A percentile compares a stretch with the other conserved stretches of the same genome.
phyloP scores from a whole-genome alignment of 2,888 invertebrate species.

The Papilio elwesi region DNA sequence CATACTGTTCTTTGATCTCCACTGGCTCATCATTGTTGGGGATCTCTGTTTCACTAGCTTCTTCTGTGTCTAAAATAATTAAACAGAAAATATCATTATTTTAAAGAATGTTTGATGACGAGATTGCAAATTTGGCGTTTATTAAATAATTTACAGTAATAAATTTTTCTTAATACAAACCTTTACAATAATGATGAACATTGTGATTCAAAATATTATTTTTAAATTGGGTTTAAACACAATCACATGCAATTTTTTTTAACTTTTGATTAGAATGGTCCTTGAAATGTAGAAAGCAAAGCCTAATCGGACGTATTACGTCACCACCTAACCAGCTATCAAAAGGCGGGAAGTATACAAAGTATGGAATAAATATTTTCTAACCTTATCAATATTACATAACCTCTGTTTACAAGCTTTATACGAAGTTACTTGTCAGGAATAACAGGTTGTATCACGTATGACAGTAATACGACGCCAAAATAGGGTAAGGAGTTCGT shows the following conservation, averaged over 20 bases:
- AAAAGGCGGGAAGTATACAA: constrained; percentile 71
- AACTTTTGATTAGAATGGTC: constrained; percentile 22
- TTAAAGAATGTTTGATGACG: not conserved
- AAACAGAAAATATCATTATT: constrained; percentile 35
- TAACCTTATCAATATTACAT: constrained; percentile 64
- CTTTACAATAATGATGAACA: not conserved
- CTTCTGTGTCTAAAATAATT: constrained; percentile 90
- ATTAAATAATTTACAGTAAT: not conserved
- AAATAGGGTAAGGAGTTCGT: constrained; percentile 64
- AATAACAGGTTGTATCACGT: constrained; percentile 48
- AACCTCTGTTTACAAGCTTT: constrained; percentile 64
- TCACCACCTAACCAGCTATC: constrained; percentile 62
- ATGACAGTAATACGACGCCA: constrained; percentile 60
- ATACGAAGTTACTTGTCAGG: constrained; percentile 46
- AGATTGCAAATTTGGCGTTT: not conserved
- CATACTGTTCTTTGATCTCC: constrained; percentile 95
- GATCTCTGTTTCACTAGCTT: constrained; percentile 97
- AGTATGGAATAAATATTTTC: constrained; percentile 47
- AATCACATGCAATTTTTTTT: not conserved
- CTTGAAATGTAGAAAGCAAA: constrained; percentile 65
- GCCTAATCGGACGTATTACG: constrained; percentile 65
- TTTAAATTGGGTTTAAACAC: not conserved
- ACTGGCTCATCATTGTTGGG: constrained; percentile 91
- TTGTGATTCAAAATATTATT: not conserved
- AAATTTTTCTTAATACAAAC: not conserved